Evolutionary conservation across 2,888 invertebrate genomes (phyloP).

Genomic region (Pristionchus fissidentatus): DNA sequence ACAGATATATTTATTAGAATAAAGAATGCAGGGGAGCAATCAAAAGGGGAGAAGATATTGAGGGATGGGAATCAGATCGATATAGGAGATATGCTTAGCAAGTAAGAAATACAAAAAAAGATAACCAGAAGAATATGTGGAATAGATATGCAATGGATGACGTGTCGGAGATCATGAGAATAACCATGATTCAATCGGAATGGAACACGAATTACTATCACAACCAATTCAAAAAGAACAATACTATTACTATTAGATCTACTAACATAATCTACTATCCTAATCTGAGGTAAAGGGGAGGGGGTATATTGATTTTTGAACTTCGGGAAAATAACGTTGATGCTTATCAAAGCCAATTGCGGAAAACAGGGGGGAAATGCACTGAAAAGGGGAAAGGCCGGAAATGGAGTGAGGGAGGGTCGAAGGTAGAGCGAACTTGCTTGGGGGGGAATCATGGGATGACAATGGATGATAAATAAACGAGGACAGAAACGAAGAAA

Average conservation of each 20-base stretch:
- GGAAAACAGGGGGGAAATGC: no score
- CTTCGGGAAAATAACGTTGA: background rate
- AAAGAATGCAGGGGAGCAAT: background rate
- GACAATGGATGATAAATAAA: no score
- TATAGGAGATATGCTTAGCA: constrained; percentile 14
- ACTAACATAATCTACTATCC: constrained; percentile 23
- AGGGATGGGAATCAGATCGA: background rate
- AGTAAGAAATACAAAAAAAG: constrained; percentile 13
- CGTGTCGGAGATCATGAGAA: no score
- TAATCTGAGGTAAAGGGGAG: background rate
- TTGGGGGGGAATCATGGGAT: no score
- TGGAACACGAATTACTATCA: background rate
- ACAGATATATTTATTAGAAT: background rate
- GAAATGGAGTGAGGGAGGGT: background rate
- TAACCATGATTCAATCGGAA: background rate
- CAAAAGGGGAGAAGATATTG: background rate
- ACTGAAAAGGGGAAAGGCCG: no score
- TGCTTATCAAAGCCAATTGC: background rate
- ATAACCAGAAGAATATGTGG: background rate
- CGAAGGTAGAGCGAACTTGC: constrained; percentile 2
- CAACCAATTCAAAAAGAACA: background rate
- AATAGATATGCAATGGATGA: constrained; percentile 12
- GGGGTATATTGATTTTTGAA: background rate
- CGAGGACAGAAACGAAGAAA: no score
- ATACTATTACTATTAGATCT: background rate